Conservation (phyloP, 2,888 invertebrate genomes). For the Thyatira batis region DNA sequence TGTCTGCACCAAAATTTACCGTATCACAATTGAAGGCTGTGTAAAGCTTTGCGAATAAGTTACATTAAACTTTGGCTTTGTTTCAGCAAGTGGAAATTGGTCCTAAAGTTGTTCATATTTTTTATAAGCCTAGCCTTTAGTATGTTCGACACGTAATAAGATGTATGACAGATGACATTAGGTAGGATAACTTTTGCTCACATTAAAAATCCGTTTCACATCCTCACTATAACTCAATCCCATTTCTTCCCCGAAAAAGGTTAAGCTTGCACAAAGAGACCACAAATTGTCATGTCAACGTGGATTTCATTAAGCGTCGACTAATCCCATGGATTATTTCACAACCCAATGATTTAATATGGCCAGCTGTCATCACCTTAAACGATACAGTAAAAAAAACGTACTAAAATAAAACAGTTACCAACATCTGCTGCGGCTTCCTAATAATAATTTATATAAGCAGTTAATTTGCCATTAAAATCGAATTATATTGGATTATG, state of each 20-base stretch:
- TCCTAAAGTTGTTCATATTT: too few relatives aligned
- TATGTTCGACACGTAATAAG: too few relatives aligned
- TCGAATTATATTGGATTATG: not conserved
- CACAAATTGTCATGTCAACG: conserved; percentile 51
- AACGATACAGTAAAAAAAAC: conserved; percentile 27
- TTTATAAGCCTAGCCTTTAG: too few relatives aligned
- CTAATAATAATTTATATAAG: conserved; percentile 8
- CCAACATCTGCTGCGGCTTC: conserved; percentile 30
- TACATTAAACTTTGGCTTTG: too few relatives aligned
- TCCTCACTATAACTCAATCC: conserved; percentile 27
- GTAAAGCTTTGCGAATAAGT: too few relatives aligned
- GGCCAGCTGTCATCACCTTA: conserved; percentile 69
- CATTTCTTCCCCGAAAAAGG: conserved; percentile 14
- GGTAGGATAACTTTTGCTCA: not conserved
- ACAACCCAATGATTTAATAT: conserved; percentile 55
- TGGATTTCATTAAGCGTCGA: conserved; percentile 41
- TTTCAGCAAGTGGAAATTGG: too few relatives aligned
- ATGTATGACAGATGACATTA: too few relatives aligned
- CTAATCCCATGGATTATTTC: conserved; percentile 53
- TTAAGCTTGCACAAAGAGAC: conserved; percentile 32
- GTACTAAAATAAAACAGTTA: conserved; percentile 10
- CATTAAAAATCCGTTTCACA: conserved; percentile 13
- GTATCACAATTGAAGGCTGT: too few relatives aligned
- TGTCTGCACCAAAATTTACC: too few relatives aligned
- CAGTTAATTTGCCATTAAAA: not conserved